Conservation (phyloP, 2,888 invertebrate genomes). For the Netelia melanura region DNA sequence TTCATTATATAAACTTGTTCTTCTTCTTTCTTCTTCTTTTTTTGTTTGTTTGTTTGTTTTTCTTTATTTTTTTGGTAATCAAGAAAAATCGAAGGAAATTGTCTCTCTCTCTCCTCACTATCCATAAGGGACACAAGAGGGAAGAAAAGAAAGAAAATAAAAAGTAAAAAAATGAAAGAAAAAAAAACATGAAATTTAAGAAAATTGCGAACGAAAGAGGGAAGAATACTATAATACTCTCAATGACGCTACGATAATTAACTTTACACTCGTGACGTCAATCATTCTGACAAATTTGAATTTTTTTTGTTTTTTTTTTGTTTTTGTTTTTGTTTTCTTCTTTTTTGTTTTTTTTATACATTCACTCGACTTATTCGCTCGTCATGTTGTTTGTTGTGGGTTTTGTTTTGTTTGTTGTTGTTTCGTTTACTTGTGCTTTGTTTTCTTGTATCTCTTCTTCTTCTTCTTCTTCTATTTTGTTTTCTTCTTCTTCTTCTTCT, state of each 20-base stretch:
- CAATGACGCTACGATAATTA: slow-evolving; percentile 50
- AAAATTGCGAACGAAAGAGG: slow-evolving; percentile 55
- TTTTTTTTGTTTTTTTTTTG: slow-evolving; percentile 27
- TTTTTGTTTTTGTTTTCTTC: slow-evolving; percentile 8
- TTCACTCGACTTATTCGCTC: slow-evolving; percentile 21
- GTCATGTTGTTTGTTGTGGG: slow-evolving; percentile 33
- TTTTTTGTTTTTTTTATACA: slow-evolving; percentile 18
- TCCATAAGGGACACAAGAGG: not conserved
- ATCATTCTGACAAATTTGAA: slow-evolving; percentile 44
- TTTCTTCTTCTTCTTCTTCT: slow-evolving; percentile 35
- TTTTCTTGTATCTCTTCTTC: slow-evolving; percentile 13
- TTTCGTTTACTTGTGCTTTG: slow-evolving; percentile 47
- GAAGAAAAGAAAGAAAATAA: not conserved
- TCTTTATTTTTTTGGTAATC: not conserved
- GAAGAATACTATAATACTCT: slow-evolving; percentile 46
- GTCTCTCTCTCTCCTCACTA: not conserved
- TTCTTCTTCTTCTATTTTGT: slow-evolving; percentile 7
- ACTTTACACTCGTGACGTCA: slow-evolving; percentile 54
- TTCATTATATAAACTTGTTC: not conserved
- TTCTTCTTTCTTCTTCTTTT: not conserved
- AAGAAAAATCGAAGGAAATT: not conserved
- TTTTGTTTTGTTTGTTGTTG: slow-evolving; percentile 28
- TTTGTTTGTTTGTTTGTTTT: not conserved
- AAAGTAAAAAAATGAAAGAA: not conserved
- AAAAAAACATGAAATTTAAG: slow-evolving; percentile 4